Evolutionary conservation across 2,113 vertebrate genomes (phyloP), one percentile per base, ranked within the genome.

Genomic region (Stigmatopora argus): DNA sequence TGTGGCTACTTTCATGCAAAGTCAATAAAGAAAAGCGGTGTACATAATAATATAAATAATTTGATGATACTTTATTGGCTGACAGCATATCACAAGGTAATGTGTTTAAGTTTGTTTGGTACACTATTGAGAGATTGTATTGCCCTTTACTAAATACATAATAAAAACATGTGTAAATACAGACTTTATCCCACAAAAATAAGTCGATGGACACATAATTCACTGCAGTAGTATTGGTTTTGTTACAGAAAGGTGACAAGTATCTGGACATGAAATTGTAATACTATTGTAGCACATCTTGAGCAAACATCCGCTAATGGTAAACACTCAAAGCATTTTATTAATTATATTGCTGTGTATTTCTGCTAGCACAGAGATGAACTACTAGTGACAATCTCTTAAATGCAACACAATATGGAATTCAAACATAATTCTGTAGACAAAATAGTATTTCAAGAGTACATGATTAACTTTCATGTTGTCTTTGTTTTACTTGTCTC

Each of bases 41-140:
- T 31, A 31, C 26, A 34, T 67, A 51, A 59, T 71, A 77, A 70
- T 74, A 75, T 52, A 84, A 83, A 73, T 69, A 58, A 72, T 48
- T 70, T 78, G 44, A 74, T 60, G 59, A 52, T 77, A 62, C 56
- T 89, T 87, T 89, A 86, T 85, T 87, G 66, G 75, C 74, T 78
- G 56, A 79, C 67, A 81, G 66, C 63, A 55, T 63, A 72, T 77
- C 66, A 77, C 51, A 65, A 72, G 45, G 53, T 46, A 59, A 72
- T 77, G 34, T 73, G 75, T 53, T 38, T 73, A 47, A 78, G 71
- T 48, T 61, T 62, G 63, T 73, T 75, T 84, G 78, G 74, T 73
- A 86, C 72, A 83, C 77, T 74, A 79, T 80, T 70, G 70, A n/a
- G 67, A 82, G 62, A 83, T 78, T 73, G 71, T 75, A 80, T 82